phyloP scores from a whole-genome alignment of 2,888 invertebrate species.

The Chymomyza procnemis region DNA sequence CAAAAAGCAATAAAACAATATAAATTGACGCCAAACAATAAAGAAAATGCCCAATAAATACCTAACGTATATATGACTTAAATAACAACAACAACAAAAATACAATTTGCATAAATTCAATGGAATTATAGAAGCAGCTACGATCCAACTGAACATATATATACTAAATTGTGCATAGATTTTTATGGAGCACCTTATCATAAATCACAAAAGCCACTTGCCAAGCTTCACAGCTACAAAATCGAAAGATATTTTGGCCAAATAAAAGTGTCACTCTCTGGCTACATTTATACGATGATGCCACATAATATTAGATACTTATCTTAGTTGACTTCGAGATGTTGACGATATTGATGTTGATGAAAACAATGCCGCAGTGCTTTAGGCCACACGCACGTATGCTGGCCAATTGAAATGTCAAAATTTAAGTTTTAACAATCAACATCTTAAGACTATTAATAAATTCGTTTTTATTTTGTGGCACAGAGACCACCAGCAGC shows the following conservation, averaged over 20 bases:
- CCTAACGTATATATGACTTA: not conserved
- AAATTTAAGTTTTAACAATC: constrained; percentile 52
- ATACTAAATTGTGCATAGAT: constrained; percentile 40
- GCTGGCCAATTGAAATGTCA: constrained; percentile 67
- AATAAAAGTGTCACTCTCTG: constrained; percentile 66
- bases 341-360: constrained; percentile 49
- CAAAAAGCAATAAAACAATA: constrained; percentile 59
- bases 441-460: constrained; percentile 46
- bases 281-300: constrained; percentile 6
- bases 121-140: constrained; percentile 39
- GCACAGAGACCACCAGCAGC: constrained; percentile 35
- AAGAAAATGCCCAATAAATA: constrained; percentile 59
- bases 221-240: not conserved
- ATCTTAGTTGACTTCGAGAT: constrained; percentile 22
- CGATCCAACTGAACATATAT: too few relatives aligned
- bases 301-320: constrained; percentile 26
- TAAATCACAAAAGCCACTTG: constrained; percentile 50
- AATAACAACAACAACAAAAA: constrained; percentile 23
- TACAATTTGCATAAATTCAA: constrained; percentile 67
- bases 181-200: constrained; percentile 65
- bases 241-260: constrained; percentile 23
- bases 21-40: constrained; percentile 43
- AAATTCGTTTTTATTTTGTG: constrained; percentile 12
- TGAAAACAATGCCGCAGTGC: constrained; percentile 47
- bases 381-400: constrained; percentile 38